A percentile compares a stretch with the other conserved stretches of the same genome.
Evolutionary conservation across 1,140 invertebrate genomes (phyloP).

Genomic region (Diachasmimorpha longicaudata): DNA sequence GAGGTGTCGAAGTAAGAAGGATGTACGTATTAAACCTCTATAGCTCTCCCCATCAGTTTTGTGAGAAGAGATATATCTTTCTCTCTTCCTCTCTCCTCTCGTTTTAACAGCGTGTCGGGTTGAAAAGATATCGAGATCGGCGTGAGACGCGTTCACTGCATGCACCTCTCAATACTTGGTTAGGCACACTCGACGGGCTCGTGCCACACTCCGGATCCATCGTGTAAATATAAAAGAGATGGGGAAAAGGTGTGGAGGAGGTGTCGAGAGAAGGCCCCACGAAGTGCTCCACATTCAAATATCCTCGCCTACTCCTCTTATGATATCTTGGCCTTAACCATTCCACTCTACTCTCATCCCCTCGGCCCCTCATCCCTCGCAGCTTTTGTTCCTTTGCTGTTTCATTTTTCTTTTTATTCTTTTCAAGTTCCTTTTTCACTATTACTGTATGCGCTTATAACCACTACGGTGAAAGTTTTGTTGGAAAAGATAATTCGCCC

Average conservation of each 20-base stretch:
- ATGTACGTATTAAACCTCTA: not conserved
- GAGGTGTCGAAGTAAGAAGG: not conserved
- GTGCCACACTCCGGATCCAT: slow-evolving; percentile 9
- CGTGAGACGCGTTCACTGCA: not conserved
- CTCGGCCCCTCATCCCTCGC: not conserved
- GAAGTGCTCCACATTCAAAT: slow-evolving; percentile 22
- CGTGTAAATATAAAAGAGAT: slow-evolving; percentile 14
- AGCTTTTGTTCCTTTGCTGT: not conserved
- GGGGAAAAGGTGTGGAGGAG: slow-evolving; percentile 6
- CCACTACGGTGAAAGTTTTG: slow-evolving; percentile 39
- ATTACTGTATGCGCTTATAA: slow-evolving; percentile 21
- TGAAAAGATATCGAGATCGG: slow-evolving; percentile 20
- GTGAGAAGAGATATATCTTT: slow-evolving; percentile 3
- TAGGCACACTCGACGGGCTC: slow-evolving; percentile 18
- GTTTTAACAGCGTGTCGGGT: slow-evolving; percentile 9
- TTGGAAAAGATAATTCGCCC: slow-evolving; percentile 37
- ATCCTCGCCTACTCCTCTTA: slow-evolving; percentile 15
- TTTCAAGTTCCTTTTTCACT: slow-evolving; percentile 3
- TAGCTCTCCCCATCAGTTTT: not conserved
- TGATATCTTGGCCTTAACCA: slow-evolving; percentile 10
- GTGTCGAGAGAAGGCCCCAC: slow-evolving; percentile 10
- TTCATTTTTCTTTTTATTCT: not conserved
- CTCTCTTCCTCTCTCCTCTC: not conserved
- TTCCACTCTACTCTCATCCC: not conserved
- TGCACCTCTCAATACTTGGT: not conserved